These are phyloP conservation scores for Perizoma flavofasciatum DNA, from an alignment of 2,888 invertebrate species.

Conservation along the genomic window DNA sequence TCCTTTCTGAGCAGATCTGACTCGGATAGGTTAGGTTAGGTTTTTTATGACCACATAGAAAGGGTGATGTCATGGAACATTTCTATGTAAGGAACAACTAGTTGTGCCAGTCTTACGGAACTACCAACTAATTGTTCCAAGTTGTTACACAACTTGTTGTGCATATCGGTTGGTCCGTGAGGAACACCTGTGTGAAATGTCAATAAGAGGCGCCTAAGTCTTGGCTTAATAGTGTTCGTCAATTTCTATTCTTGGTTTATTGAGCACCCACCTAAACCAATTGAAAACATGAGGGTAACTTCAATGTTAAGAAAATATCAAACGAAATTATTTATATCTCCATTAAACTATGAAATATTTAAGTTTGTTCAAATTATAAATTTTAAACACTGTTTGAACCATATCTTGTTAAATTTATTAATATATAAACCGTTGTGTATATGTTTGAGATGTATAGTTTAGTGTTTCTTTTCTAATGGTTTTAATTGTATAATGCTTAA, in stretches of 20 bases:
- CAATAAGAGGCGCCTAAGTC: too few species aligned
- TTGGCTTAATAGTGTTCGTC: not conserved
- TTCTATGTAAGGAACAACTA: too few species aligned
- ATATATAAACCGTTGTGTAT: too few species aligned
- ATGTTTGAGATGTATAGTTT: not conserved
- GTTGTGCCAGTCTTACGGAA: too few species aligned
- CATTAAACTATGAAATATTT: slow-evolving; percentile 2
- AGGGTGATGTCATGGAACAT: too few species aligned
- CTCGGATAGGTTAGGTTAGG: too few species aligned
- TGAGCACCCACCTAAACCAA: slow-evolving; percentile 1
- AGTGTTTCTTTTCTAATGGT: slow-evolving; percentile 18
- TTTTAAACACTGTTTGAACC: slow-evolving; percentile 11
- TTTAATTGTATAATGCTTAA: slow-evolving; percentile 25
- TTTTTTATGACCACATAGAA: too few species aligned
- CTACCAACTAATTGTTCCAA: too few species aligned
- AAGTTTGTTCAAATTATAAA: slow-evolving; percentile 10
- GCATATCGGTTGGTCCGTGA: too few species aligned
- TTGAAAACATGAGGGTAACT: slow-evolving; percentile 1
- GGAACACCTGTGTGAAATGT: too few species aligned
- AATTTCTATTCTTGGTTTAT: slow-evolving; percentile 19
- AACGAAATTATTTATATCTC: slow-evolving; percentile 14
- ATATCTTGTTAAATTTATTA: slow-evolving; percentile 2
- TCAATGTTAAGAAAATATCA: slow-evolving; percentile 6
- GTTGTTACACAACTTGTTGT: too few species aligned
- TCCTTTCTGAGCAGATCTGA: too few species aligned